Evolutionary conservation across 1,140 invertebrate genomes (phyloP).

Genomic region (Bombus soroeensis): DNA sequence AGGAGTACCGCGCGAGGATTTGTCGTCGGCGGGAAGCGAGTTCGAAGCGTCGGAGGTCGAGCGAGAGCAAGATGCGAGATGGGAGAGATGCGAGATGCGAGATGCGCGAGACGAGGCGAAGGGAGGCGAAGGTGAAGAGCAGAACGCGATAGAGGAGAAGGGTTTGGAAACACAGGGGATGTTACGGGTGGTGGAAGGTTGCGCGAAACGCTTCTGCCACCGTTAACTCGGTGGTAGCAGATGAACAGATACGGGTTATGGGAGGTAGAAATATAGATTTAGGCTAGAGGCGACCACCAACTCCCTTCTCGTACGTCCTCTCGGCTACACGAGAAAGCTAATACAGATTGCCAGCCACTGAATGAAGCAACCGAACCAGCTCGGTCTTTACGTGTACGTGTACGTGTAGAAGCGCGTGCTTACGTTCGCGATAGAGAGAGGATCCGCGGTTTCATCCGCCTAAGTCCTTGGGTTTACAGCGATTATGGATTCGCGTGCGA

Average conservation of each 20-base stretch:
- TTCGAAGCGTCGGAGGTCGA: constrained; percentile 61
- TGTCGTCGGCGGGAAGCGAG: constrained; percentile 63
- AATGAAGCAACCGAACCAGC: neutral
- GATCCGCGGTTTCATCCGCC: constrained; percentile 71
- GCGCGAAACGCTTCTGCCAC: constrained; percentile 66
- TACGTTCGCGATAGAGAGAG: constrained; percentile 69
- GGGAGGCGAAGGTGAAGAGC: neutral
- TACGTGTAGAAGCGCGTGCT: constrained; percentile 22
- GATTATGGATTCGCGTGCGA: constrained; percentile 76
- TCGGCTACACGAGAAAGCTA: constrained; percentile 49
- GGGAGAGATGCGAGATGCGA: neutral
- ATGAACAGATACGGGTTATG: constrained; percentile 80
- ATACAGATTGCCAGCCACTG: constrained; percentile 39
- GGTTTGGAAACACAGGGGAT: neutral
- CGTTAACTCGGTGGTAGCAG: constrained; percentile 72
- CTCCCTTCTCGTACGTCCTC: constrained; percentile 58
- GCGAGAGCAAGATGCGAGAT: constrained; percentile 28
- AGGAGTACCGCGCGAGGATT: constrained; percentile 67
- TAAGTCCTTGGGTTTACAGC: constrained; percentile 79
- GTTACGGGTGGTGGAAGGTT: constrained; percentile 54
- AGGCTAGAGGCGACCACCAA: constrained; percentile 72
- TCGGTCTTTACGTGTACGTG: neutral
- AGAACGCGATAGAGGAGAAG: neutral
- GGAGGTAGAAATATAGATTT: constrained; percentile 80
- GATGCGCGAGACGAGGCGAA: neutral